Percentiles rank a stretch among this genome's conserved stretches.
These are phyloP conservation scores for Bombus superbus DNA, from an alignment of 1,140 invertebrate species.

Conservation along the genomic window DNA sequence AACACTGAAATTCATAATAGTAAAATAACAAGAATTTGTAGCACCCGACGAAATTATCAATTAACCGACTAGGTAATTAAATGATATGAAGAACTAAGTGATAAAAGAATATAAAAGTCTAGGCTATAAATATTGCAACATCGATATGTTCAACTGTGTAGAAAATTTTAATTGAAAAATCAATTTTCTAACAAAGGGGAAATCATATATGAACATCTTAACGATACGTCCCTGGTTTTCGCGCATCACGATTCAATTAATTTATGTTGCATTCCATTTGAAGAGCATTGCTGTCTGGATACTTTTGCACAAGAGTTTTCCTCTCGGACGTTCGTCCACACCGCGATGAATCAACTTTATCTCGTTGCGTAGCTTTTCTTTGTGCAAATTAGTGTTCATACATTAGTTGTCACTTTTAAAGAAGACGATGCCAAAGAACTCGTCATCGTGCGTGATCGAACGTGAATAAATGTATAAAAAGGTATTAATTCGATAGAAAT, in stretches of 20 bases:
- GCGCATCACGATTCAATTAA: conserved; percentile 4
- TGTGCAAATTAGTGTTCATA: not conserved
- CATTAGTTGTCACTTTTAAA: not conserved
- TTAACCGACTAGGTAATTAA: no score
- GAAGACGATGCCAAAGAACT: no score
- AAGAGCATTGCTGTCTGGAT: not conserved
- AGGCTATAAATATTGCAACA: no score
- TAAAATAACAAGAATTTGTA: no score
- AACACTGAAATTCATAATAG: no score
- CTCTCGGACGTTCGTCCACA: not conserved
- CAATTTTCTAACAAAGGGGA: not conserved
- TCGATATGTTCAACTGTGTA: no score
- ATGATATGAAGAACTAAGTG: no score
- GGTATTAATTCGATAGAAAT: no score
- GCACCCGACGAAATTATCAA: no score
- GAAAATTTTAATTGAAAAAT: not conserved
- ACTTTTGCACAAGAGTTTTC: not conserved
- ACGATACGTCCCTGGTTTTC: conserved; percentile 1
- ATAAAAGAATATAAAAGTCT: no score
- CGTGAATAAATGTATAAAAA: no score
- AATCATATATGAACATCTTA: not conserved
- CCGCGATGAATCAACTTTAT: not conserved
- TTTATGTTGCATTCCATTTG: conserved; percentile 21
- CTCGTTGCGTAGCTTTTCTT: not conserved
- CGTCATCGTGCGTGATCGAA: no score